Conservation (phyloP, 2,113 vertebrate species). For the Corythaeola cristata region DNA sequence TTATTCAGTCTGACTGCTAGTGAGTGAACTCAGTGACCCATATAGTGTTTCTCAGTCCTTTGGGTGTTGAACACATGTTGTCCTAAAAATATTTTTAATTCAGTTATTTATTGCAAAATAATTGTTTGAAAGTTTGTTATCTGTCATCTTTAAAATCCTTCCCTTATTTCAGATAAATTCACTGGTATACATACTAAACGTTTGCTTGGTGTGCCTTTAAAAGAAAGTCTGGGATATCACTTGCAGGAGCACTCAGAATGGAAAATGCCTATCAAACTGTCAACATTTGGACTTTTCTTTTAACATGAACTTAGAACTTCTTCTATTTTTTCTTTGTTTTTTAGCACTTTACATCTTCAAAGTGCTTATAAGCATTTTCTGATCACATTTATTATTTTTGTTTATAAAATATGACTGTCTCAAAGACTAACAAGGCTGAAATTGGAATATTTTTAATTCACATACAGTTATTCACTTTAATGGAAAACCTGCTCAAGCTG, state of each 20-base stretch:
- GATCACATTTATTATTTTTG: constrained; percentile 23
- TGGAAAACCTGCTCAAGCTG: not conserved
- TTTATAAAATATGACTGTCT: not conserved
- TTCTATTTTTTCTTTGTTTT: not conserved
- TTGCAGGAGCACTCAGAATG: not conserved
- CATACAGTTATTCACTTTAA: not conserved
- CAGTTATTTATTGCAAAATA: not conserved
- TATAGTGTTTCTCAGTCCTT: not conserved
- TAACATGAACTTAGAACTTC: not conserved
- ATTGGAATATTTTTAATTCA: not conserved
- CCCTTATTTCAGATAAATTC: not conserved
- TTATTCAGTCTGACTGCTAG: not conserved
- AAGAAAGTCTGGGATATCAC: not conserved
- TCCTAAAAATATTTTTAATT: not conserved
- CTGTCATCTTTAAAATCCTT: not conserved
- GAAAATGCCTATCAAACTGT: not conserved
- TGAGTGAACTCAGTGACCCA: not conserved
- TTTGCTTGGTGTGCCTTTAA: not conserved
- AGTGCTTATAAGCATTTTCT: constrained; percentile 11
- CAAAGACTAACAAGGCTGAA: not conserved
- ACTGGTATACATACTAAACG: not conserved
- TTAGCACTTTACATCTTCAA: not conserved
- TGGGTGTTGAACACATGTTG: not conserved
- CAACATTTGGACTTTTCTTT: not conserved
- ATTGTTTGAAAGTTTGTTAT: not conserved